Conservation (phyloP, 2,797 vertebrate genomes). For the Chelidonichthys spinosus region DNA sequence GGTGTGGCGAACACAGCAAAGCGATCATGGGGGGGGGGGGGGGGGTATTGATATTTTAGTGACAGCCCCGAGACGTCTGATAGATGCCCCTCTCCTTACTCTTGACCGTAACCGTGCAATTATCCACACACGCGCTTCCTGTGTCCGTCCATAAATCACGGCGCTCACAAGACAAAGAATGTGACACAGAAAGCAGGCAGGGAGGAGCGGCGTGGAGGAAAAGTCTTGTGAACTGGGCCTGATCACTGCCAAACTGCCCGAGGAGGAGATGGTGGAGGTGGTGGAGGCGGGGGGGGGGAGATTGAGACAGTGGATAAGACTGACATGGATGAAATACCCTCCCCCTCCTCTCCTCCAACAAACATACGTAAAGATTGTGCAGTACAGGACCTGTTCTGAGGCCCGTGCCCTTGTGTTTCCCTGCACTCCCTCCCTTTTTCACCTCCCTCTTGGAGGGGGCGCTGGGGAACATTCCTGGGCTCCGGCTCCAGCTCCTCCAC, state of each 20-base stretch:
- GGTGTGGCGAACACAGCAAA: constrained; percentile 14
- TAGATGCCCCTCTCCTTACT: constrained; percentile 47
- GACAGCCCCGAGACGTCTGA: constrained; percentile 46
- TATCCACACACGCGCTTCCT: constrained; percentile 66
- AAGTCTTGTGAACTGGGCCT: constrained; percentile 58
- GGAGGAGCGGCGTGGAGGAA: constrained; percentile 43
- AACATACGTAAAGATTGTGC: constrained; percentile 59
- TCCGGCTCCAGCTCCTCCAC: constrained; percentile 84
- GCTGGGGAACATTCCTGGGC: constrained; percentile 92
- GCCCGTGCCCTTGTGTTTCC: constrained; percentile 64
- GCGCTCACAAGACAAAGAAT: constrained; percentile 76
- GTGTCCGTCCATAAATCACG: constrained; percentile 72
- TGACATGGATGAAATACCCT: constrained; percentile 64
- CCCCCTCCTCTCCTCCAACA: constrained; percentile 43
- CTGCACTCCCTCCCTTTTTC: constrained; percentile 64
- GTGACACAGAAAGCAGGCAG: constrained; percentile 60
- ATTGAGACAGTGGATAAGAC: constrained; percentile 64
- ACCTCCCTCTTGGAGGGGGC: constrained; percentile 73
- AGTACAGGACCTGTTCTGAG: constrained; percentile 60
- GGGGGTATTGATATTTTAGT: constrained; percentile 54
- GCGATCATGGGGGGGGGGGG: constrained; percentile 30
- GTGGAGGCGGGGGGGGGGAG: constrained; percentile 33
- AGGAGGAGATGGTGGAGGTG: constrained; percentile 46
- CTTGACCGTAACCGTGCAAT: constrained; percentile 55
- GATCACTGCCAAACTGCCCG: constrained; percentile 65